Conservation (phyloP, 92 coral and sea anemone genomes). For the Epizoanthus rinbou region DNA sequence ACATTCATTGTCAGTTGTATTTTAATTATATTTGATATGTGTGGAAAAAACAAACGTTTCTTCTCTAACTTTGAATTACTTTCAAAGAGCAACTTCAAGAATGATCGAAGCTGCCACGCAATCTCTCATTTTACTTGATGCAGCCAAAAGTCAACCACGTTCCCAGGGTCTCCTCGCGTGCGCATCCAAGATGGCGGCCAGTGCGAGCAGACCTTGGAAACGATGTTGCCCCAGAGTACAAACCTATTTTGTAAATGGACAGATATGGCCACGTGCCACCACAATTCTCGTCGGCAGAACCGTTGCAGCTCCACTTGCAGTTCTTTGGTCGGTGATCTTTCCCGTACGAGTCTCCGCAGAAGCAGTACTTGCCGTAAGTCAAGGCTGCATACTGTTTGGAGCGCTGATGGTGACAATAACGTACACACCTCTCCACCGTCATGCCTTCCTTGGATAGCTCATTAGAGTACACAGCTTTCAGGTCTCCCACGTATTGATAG, state of each 20-base stretch:
- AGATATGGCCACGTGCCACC: slow-evolving; percentile 6
- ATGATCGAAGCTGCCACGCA: too few relatives aligned
- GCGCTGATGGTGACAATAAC: neutral
- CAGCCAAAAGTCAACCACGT: too few relatives aligned
- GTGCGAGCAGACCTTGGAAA: too few relatives aligned
- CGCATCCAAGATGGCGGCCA: too few relatives aligned
- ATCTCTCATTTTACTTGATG: too few relatives aligned
- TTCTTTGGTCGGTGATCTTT: neutral
- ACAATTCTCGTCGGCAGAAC: neutral
- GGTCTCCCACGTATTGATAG: neutral
- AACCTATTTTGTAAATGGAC: slow-evolving; percentile 20
- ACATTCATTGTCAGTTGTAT: too few relatives aligned
- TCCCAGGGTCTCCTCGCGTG: too few relatives aligned
- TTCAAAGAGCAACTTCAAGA: too few relatives aligned
- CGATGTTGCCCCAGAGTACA: neutral
- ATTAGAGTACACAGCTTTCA: neutral
- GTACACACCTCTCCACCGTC: slow-evolving; percentile 12
- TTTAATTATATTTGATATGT: too few relatives aligned
- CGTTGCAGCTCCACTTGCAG: neutral
- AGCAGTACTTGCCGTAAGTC: slow-evolving; percentile 4
- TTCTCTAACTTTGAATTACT: too few relatives aligned
- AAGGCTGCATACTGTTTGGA: neutral
- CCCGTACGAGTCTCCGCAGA: neutral
- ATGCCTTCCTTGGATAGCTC: neutral
- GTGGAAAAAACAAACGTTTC: too few relatives aligned